Conservation (phyloP, 2,888 invertebrate species). For the Caenorhabditis imperialis region DNA sequence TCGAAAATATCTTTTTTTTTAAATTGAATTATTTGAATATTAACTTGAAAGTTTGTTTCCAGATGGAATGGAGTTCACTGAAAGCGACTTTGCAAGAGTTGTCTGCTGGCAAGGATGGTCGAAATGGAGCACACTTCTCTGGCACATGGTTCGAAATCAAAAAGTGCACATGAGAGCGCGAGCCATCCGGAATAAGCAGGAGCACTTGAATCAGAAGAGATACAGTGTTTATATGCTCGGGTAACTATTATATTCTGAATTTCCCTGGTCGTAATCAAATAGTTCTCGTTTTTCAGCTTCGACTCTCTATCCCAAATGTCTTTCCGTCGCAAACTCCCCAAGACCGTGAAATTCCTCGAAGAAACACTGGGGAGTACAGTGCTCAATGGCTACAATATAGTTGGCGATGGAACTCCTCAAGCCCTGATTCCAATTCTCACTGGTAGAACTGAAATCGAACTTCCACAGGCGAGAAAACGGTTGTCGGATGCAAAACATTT, state of each 20-base stretch:
- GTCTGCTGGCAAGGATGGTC: constrained; percentile 14
- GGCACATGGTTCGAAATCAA: not conserved
- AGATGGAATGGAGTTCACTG: constrained; percentile 14
- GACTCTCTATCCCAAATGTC: constrained; percentile 90
- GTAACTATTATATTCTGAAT: constrained; percentile 1
- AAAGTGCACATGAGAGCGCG: constrained; percentile 3
- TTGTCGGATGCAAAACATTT: constrained; percentile 76
- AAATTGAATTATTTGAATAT: not conserved
- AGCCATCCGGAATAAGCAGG: not conserved
- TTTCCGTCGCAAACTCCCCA: constrained; percentile 86
- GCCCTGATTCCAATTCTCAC: constrained; percentile 80
- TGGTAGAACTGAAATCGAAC: constrained; percentile 78
- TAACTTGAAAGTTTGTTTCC: not conserved
- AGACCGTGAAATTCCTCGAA: constrained; percentile 84
- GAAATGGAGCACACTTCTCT: constrained; percentile 27
- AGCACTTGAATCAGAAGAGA: not conserved
- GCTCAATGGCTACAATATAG: constrained; percentile 79
- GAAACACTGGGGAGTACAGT: constrained; percentile 68
- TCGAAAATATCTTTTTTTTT: too few relatives aligned
- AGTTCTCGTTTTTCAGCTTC: constrained; percentile 81
- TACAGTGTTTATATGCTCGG: constrained; percentile 30
- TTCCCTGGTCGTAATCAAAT: too few relatives aligned
- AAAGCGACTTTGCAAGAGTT: constrained; percentile 29
- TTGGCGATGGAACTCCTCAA: constrained; percentile 80
- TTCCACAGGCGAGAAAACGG: constrained; percentile 79